Percentiles rank a stretch among this genome's conserved stretches.
These are phyloP conservation scores for Nowickia ferox DNA, from an alignment of 2,888 invertebrate genomes.

Conservation along the genomic window DNA sequence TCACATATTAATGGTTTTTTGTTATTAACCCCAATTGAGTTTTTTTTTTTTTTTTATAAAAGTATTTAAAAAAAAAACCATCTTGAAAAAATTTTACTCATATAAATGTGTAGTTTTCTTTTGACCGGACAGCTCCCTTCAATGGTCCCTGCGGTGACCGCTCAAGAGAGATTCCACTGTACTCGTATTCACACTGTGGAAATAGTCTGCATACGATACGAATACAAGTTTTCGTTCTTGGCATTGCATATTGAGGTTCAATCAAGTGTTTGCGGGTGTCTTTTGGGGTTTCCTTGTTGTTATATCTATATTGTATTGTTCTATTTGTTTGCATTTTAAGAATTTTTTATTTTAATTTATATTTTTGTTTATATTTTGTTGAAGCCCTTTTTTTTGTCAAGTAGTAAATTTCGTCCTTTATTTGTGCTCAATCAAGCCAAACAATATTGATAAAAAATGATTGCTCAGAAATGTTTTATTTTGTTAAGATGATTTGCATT, in stretches of 20 bases:
- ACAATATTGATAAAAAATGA: conserved; percentile 71
- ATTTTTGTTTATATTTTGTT: conserved; percentile 18
- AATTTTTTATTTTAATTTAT: not conserved
- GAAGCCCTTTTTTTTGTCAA: conserved; percentile 25
- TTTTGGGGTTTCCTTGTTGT: not conserved
- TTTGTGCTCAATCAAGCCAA: conserved; percentile 68
- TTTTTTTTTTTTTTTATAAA: no score
- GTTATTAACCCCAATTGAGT: no score
- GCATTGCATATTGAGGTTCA: conserved; percentile 49
- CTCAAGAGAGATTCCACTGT: no score
- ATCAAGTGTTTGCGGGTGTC: conserved; percentile 42
- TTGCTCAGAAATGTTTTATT: conserved; percentile 47
- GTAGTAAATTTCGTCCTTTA: conserved; percentile 58
- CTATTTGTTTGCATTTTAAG: conserved; percentile 40
- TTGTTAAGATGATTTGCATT: conserved; percentile 38
- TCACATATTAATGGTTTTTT: no score
- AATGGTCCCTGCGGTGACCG: no score
- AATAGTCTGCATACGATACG: conserved; percentile 9
- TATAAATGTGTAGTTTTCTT: no score
- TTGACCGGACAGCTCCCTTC: no score
- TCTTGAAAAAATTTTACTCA: no score
- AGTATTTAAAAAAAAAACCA: no score
- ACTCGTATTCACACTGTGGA: not conserved
- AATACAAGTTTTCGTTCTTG: conserved; percentile 35
- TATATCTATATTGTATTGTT: conserved; percentile 20